Evolutionary conservation across 2,113 vertebrate species (phyloP), one percentile per base, ranked within the genome.

Genomic region (Ivindomyrus marchei): DNA sequence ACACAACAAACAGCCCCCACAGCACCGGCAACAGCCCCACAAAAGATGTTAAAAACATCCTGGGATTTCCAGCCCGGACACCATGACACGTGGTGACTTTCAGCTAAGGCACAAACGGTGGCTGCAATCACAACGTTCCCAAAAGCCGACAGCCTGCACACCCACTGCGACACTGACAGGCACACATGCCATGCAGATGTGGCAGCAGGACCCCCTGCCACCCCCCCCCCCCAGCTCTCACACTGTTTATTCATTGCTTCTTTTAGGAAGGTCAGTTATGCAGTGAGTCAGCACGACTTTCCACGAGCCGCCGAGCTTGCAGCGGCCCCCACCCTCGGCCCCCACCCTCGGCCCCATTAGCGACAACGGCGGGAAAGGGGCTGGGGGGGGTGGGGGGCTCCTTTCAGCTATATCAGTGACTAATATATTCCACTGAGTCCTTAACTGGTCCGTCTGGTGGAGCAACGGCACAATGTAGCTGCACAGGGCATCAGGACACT

Each of bases 351-450:
- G 11, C 85, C 46, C 27, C 8, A 27, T 86, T 47, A 86, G 85
- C n/a, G 42, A 87, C 49, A 53, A 36, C 31, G n/a, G 85, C 50
- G 15, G 31, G 49, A 87, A 31, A 36, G 17, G 24, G 46, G 53
- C 52, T 53, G n/a, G 27, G 19, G 49, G 1, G 85, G 47, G 36
- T 39, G 85, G 21, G 50, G 85, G n/a, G 50, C 15, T 80, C 74
- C 17, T 11, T 31, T 86, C 47, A 36, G 50, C 50, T 87, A 39
- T 31, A 56, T 87, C 50, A 36, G 5, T 87, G 85, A 56, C 85
- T 56, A 87, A 87, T 39, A 87, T 87, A 87, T 87, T 87, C 85
- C 85, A 31, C 85, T 10, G 49, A 56, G 31, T 87, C 31, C 50
- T 39, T 39, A 87, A 87, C 27, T 27, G 85, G n/a, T 42, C 49